Evolutionary conservation across 37 sponge, comb jelly and placozoan species (phyloP), one percentile per base, ranked within the genome.

Genomic region (Eunapius fragilis): DNA sequence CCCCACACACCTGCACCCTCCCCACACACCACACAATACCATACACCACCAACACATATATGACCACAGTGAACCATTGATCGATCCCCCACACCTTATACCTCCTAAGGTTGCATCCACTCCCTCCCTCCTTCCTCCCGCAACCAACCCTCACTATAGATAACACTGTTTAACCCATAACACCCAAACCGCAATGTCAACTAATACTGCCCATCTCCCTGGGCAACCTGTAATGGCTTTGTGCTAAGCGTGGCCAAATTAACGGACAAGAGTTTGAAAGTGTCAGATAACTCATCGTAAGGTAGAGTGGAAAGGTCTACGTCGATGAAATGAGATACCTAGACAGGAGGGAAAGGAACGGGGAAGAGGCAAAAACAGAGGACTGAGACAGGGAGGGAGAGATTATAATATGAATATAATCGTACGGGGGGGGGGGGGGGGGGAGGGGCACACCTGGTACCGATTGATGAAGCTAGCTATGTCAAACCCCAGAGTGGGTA

Each of bases 401-500:
- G 58, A 58, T n/a, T n/a, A n/a, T n/a, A n/a, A n/a, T n/a, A n/a
- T n/a, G n/a, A n/a, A n/a, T n/a, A n/a, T n/a, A n/a, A n/a, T n/a
- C n/a, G n/a, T n/a, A n/a, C n/a, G 73, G 22, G 31, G 14, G 73
- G 31, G 22, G 31, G 31, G 22, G 31, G 22, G 73, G 73, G 14
- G 73, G 31, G 73, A 2, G 0, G 9, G 3, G 24, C 70, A 17
- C 33, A 89, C 91, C 69, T 90, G 94, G 72, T 93, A 93, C 27
- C 74, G 70, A 48, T 93, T 93, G 67, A 93, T 86, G 79, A 82
- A 91, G 32, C 79, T 71, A 4, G 90, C 91, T 7, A 93, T 83
- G 33, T 90, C 88, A 24, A 93, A 77, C 26, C 94, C 94, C 25
- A 93, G 76, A 25, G 94, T 93, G 31, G 90, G 90, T 25, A 87